These are phyloP conservation scores for Puffinus mauretanicus DNA, from an alignment of 2,113 vertebrate species.

Conservation along the genomic window DNA sequence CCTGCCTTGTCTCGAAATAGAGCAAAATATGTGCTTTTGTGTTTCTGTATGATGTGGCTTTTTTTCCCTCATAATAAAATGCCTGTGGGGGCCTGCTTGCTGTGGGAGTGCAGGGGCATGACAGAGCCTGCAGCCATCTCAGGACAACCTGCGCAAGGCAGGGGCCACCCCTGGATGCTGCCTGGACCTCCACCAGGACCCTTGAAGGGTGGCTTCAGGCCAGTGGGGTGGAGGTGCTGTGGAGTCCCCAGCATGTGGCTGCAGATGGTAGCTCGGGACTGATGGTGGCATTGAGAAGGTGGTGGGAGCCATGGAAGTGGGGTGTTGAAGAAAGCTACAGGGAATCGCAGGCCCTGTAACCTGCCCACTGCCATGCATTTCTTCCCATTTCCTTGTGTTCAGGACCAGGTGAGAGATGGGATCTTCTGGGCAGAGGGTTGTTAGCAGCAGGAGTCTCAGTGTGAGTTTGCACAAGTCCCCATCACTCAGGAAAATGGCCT, in stretches of 20 bases:
- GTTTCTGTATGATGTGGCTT: not conserved
- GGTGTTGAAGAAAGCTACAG: not conserved
- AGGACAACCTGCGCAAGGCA: not conserved
- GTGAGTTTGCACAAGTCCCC: not conserved
- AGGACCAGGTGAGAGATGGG: not conserved
- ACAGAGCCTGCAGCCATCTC: not conserved
- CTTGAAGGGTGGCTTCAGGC: not conserved
- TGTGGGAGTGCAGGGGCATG: not conserved
- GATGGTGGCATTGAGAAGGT: not conserved
- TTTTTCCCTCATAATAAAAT: not conserved
- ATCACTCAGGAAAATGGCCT: not conserved
- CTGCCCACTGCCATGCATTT: not conserved
- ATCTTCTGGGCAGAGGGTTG: accelerated
- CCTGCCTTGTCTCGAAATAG: not conserved
- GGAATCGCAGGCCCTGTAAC: accelerated
- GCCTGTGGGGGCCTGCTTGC: not conserved
- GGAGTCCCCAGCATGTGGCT: not conserved
- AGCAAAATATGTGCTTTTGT: not conserved
- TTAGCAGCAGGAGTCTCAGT: not conserved
- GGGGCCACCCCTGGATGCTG: not conserved
- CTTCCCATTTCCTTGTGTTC: not conserved
- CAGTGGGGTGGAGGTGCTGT: not conserved
- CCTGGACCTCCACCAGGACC: not conserved
- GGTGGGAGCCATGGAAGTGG: not conserved
- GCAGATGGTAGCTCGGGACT: not conserved